These are phyloP conservation scores for Kuschelorhynchus macadamiae DNA, from an alignment of 2,888 invertebrate species.

Conservation along the genomic window DNA sequence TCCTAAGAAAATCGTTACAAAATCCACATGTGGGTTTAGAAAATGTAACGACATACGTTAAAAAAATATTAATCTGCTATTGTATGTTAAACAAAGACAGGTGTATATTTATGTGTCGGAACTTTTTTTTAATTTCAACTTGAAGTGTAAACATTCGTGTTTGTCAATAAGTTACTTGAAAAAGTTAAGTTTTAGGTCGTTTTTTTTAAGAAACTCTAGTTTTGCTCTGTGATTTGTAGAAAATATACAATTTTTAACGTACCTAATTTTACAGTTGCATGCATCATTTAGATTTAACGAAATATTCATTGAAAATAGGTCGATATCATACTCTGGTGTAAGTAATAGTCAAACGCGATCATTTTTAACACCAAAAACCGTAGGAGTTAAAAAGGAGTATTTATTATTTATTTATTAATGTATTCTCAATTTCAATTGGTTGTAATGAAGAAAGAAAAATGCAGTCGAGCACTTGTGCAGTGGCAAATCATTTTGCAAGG, in stretches of 20 bases:
- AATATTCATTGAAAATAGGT: slow-evolving; percentile 24
- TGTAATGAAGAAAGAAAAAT: slow-evolving; percentile 47
- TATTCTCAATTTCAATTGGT: slow-evolving; percentile 48
- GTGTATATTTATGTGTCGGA: too few species aligned
- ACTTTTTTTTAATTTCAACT: too few species aligned
- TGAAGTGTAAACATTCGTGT: slow-evolving; percentile 29
- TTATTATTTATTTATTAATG: slow-evolving; percentile 51
- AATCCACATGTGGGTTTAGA: slow-evolving; percentile 22
- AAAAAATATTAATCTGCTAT: too few species aligned
- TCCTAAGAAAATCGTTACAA: slow-evolving; percentile 13
- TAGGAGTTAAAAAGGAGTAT: slow-evolving; percentile 50
- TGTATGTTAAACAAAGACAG: too few species aligned
- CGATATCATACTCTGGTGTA: slow-evolving; percentile 26
- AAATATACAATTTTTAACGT: slow-evolving; percentile 3
- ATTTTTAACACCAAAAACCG: slow-evolving; percentile 45
- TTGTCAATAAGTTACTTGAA: slow-evolving; percentile 17
- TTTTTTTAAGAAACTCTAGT: background rate
- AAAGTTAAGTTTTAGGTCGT: background rate
- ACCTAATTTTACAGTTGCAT: background rate
- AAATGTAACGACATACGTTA: slow-evolving; percentile 3
- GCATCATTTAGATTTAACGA: slow-evolving; percentile 10
- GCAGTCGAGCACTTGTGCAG: slow-evolving; percentile 44
- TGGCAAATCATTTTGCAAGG: slow-evolving; percentile 41
- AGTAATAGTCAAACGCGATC: slow-evolving; percentile 39
- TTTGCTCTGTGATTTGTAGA: slow-evolving; percentile 4